Evolutionary conservation across 2,113 vertebrate species (phyloP), one percentile per base, ranked within the genome.

Genomic region (Macheiramphus alcinus): DNA sequence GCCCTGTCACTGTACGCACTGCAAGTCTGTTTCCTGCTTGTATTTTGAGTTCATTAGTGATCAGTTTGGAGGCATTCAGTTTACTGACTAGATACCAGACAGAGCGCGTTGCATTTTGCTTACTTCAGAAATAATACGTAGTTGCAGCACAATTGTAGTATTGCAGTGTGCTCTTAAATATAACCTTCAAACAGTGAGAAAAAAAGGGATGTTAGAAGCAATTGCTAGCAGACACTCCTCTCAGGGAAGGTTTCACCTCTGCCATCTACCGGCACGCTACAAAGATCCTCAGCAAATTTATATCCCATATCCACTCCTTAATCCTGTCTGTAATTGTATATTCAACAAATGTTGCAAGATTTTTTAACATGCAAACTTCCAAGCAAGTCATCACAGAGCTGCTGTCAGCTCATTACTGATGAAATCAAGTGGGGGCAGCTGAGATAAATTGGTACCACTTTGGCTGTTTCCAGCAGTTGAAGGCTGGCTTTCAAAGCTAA

Each of bases 61-160:
- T 22, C 12, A 0, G 11, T 9, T n/a, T 11, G 34, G 84, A 31
- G 43, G 6, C n/a, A 0, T 6, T 66, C 5, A 0, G 32, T 25
- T 50, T 76, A 9, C 40, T 3, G 12, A 4, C 5, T 4, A 4
- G 34, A 5, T 26, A 11, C 13, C 21, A 11, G 26, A 6, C 34
- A 12, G 8, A 31, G 56, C 4, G 21, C 1, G 15, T 38, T 4
- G 52, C 16, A 0, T 34, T 50, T 18, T 7, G 26, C 38, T 32
- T 15, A 1, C 22, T 20, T 20, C 74, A 6, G 26, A 13, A 52
- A 45, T 13, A 20, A 12, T 0, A 6, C 3, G 4, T 2, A 3
- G 40, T 2, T 15, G 38, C 72, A 17, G 80, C 18, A 7, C 16
- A 8, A 2, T 4, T 3, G 18, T 6, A 11, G 21, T 6, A 8